Evolutionary conservation across 2,888 invertebrate species (phyloP).

Genomic region (Lithophane socia): DNA sequence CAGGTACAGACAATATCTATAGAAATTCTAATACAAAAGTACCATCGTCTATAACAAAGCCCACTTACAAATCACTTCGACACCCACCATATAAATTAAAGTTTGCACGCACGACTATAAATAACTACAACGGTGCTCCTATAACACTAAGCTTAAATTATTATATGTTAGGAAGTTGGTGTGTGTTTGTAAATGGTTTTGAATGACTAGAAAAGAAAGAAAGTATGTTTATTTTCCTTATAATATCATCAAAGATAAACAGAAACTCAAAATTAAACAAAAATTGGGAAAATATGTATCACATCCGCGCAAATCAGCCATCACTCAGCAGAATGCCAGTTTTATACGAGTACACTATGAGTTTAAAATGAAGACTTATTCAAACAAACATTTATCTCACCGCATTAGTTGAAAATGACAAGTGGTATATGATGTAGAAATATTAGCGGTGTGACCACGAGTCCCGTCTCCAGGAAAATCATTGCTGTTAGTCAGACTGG

Average conservation of each 20-base stretch:
- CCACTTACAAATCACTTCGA: conserved; percentile 62
- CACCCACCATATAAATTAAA: conserved; percentile 61
- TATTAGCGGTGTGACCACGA: too few species aligned
- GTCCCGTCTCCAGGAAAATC: too few species aligned
- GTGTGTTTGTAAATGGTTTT: conserved; percentile 37
- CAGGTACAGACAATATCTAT: conserved; percentile 48
- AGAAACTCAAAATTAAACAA: not conserved
- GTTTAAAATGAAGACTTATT: too few species aligned
- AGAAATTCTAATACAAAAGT: conserved; percentile 51
- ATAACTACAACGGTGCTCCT: conserved; percentile 55
- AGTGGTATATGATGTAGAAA: too few species aligned
- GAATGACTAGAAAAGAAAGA: not conserved
- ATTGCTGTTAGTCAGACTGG: too few species aligned
- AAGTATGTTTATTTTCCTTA: not conserved
- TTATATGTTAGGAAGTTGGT: conserved; percentile 8
- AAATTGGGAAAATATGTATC: not conserved
- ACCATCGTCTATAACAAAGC: conserved; percentile 55
- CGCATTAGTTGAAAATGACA: too few species aligned
- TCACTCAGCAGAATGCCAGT: not conserved
- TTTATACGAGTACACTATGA: not conserved
- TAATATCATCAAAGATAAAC: not conserved
- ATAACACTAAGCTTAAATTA: conserved; percentile 40
- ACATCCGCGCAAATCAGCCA: not conserved
- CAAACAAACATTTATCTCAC: too few species aligned
- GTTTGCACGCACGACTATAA: conserved; percentile 58